phyloP scores from a whole-genome alignment of 2,888 invertebrate genomes.

The Rhingia campestris region DNA sequence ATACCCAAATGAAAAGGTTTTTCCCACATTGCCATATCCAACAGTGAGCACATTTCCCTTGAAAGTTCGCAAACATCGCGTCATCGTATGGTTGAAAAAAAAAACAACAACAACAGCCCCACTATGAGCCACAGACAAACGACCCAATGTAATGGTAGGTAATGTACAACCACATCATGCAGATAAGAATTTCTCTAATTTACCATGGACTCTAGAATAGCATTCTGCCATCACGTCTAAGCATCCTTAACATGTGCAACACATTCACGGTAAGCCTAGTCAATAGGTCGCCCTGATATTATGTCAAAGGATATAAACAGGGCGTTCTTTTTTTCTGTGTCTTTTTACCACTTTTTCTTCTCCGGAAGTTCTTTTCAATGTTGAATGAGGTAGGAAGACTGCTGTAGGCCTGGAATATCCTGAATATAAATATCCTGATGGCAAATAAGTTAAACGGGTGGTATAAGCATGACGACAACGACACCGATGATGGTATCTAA shows the following conservation, averaged over 20 bases:
- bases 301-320: slow-evolving; percentile 54
- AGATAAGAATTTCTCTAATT: slow-evolving; percentile 60
- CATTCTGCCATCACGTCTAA: slow-evolving; percentile 19
- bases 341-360: background rate
- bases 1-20: slow-evolving; percentile 53
- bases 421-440: slow-evolving; percentile 60
- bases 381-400: slow-evolving; percentile 42
- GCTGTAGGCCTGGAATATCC: slow-evolving; percentile 66
- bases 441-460: slow-evolving; percentile 68
- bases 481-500: slow-evolving; percentile 51
- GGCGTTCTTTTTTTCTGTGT: background rate
- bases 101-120: slow-evolving; percentile 52
- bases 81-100: slow-evolving; percentile 6
- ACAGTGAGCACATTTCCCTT: slow-evolving; percentile 31
- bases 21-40: background rate
- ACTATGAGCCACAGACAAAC: slow-evolving; percentile 56
- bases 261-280: slow-evolving; percentile 39
- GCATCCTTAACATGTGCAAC: slow-evolving; percentile 52
- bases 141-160: slow-evolving; percentile 59
- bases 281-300: slow-evolving; percentile 63
- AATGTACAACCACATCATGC: slow-evolving; percentile 28
- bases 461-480: slow-evolving; percentile 69
- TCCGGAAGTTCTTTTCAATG: slow-evolving; percentile 40
- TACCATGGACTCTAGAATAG: slow-evolving; percentile 33
- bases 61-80: slow-evolving; percentile 55